These are phyloP conservation scores for Bugulina stolonifera DNA, from an alignment of 2,888 invertebrate genomes.

Conservation along the genomic window DNA sequence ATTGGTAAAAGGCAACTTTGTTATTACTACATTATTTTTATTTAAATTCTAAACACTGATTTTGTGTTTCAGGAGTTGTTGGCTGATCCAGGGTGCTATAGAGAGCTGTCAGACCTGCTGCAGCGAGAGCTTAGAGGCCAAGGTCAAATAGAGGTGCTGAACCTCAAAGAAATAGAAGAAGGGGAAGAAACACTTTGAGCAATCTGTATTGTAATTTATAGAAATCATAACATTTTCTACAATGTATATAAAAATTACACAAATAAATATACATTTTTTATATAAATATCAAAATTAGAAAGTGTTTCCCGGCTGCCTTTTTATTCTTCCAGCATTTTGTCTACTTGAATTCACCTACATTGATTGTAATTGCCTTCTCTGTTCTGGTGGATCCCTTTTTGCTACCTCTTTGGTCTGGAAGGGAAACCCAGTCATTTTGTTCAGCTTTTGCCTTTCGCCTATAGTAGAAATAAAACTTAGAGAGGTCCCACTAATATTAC, in stretches of 20 bases:
- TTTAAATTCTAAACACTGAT: too few relatives aligned
- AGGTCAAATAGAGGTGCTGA: conserved; percentile 81
- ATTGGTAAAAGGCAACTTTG: too few relatives aligned
- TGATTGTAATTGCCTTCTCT: conserved; percentile 13
- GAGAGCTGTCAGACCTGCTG: conserved; percentile 79
- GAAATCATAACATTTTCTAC: too few relatives aligned
- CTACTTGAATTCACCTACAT: conserved; percentile 9
- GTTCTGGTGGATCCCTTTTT: background rate
- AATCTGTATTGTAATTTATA: background rate
- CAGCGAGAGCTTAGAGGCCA: conserved; percentile 77
- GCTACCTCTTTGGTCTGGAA: background rate
- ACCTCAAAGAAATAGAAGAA: conserved; percentile 83
- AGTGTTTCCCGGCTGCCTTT: too few relatives aligned
- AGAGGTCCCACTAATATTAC: too few relatives aligned
- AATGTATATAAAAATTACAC: too few relatives aligned
- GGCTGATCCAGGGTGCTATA: conserved; percentile 87
- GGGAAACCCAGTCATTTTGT: background rate
- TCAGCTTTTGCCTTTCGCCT: conserved; percentile 13
- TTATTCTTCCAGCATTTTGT: too few relatives aligned
- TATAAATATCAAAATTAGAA: too few relatives aligned
- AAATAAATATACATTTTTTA: too few relatives aligned
- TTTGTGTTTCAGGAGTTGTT: conserved; percentile 57
- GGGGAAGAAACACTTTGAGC: conserved; percentile 59
- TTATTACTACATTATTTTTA: too few relatives aligned
- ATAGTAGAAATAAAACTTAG: background rate